phyloP scores from a whole-genome alignment of 2,797 vertebrate species.

The Tapera naevia region DNA sequence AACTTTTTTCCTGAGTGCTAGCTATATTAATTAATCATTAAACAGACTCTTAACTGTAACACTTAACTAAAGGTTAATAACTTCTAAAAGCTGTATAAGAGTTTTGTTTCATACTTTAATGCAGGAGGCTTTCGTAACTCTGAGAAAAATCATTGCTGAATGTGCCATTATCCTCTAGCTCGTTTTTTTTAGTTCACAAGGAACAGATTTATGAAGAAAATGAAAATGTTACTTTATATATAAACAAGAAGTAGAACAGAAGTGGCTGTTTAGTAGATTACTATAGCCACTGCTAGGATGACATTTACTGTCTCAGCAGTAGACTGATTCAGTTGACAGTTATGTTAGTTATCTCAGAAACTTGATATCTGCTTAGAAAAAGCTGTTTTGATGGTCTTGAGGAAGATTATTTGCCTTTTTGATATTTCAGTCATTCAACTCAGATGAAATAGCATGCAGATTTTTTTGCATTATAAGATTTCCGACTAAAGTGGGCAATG shows the following conservation, averaged over 20 bases:
- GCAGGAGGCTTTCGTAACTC: not conserved
- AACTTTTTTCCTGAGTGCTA: not conserved
- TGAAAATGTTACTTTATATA: not conserved
- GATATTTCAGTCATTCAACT: not conserved
- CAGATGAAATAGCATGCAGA: not conserved
- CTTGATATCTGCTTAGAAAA: not conserved
- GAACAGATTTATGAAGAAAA: not conserved
- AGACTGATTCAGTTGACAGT: not conserved
- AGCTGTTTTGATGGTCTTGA: not conserved
- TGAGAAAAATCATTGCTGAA: not conserved
- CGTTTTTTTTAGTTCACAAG: not conserved
- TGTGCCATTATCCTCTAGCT: not conserved
- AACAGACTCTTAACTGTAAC: not conserved
- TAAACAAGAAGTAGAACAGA: not conserved
- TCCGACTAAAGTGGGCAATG: not conserved
- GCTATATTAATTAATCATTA: constrained; percentile 57
- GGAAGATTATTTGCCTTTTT: not conserved
- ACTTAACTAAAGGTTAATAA: constrained; percentile 25
- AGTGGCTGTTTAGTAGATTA: not conserved
- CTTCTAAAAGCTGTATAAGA: not conserved
- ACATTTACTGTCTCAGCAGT: not conserved
- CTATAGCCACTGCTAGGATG: not conserved
- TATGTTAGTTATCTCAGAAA: not conserved
- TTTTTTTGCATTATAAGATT: not conserved
- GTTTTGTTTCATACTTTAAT: not conserved